A percentile compares a stretch with the other conserved stretches of the same genome.
Evolutionary conservation across 2,888 invertebrate genomes (phyloP).

Genomic region (Strigamia maritima): DNA sequence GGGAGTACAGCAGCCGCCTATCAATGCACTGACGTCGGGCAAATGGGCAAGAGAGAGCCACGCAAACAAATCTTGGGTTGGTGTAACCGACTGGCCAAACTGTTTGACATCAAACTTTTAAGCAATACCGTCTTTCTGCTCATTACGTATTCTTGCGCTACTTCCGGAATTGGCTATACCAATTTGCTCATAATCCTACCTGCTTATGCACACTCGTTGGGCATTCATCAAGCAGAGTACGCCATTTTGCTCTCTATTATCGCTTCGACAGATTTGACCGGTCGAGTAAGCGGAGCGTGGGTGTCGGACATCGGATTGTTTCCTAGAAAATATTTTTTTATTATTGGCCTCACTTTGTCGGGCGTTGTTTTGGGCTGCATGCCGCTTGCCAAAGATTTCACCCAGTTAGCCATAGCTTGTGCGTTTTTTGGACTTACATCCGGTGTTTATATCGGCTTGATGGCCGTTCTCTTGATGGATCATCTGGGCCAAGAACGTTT

Average conservation of each 20-base stretch:
- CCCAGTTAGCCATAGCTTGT: constrained; percentile 63
- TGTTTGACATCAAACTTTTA: constrained; percentile 70
- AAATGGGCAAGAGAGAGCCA: not conserved
- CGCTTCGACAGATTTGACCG: constrained; percentile 74
- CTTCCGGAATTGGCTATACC: constrained; percentile 80
- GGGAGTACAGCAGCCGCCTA: constrained; percentile 76
- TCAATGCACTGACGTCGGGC: constrained; percentile 61
- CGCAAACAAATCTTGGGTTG: constrained; percentile 12
- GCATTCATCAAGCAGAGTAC: constrained; percentile 67
- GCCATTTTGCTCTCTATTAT: constrained; percentile 75
- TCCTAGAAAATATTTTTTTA: constrained; percentile 78
- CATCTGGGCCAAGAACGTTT: constrained; percentile 79
- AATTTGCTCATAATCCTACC: constrained; percentile 80
- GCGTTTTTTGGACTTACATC: constrained; percentile 76
- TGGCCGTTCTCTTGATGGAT: constrained; percentile 83
- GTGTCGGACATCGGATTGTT: constrained; percentile 72
- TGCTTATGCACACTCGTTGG: constrained; percentile 67
- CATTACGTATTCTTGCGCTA: constrained; percentile 77
- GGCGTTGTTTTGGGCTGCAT: constrained; percentile 70
- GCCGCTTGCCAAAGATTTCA: constrained; percentile 61
- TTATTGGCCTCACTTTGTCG: constrained; percentile 72
- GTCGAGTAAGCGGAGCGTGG: constrained; percentile 80
- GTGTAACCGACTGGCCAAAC: constrained; percentile 54
- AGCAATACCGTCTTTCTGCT: constrained; percentile 77
- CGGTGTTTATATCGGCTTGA: constrained; percentile 79